Evolutionary conservation across 2,888 invertebrate species (phyloP).

Genomic region (Synergus japonicus): DNA sequence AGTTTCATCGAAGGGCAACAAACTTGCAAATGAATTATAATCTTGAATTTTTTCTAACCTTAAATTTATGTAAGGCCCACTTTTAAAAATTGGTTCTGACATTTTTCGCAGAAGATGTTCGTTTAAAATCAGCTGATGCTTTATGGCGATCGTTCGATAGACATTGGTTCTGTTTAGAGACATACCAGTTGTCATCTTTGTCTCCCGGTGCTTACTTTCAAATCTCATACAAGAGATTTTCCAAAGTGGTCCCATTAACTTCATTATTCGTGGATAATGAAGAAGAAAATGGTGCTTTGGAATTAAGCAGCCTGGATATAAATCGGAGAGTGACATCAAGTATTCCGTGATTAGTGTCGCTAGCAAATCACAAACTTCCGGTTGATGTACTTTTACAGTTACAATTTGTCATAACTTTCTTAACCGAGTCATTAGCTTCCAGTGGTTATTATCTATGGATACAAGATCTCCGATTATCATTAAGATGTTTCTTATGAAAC

Average conservation of each 20-base stretch:
- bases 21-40: background rate
- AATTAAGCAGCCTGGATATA: conserved; percentile 11
- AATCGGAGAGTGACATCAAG: background rate
- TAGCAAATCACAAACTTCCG: background rate
- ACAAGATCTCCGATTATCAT: conserved; percentile 55
- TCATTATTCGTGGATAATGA: conserved; percentile 55
- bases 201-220: conserved; percentile 55
- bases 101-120: conserved; percentile 44
- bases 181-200: conserved; percentile 49
- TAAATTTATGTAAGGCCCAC: background rate
- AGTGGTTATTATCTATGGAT: conserved; percentile 48
- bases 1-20: background rate
- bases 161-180: conserved; percentile 53
- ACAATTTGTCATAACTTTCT: background rate
- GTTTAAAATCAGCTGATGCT: conserved; percentile 53
- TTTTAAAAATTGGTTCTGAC: background rate
- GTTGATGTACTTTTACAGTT: background rate
- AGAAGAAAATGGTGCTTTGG: conserved; percentile 58
- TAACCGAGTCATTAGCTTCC: conserved; percentile 42
- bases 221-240: conserved; percentile 52
- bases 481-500: conserved; percentile 47
- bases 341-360: background rate
- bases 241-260: conserved; percentile 52
- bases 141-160: conserved; percentile 54
- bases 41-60: background rate